These are phyloP conservation scores for Brachypalpus laphriformis DNA, from an alignment of 2,888 invertebrate genomes.

Conservation along the genomic window DNA sequence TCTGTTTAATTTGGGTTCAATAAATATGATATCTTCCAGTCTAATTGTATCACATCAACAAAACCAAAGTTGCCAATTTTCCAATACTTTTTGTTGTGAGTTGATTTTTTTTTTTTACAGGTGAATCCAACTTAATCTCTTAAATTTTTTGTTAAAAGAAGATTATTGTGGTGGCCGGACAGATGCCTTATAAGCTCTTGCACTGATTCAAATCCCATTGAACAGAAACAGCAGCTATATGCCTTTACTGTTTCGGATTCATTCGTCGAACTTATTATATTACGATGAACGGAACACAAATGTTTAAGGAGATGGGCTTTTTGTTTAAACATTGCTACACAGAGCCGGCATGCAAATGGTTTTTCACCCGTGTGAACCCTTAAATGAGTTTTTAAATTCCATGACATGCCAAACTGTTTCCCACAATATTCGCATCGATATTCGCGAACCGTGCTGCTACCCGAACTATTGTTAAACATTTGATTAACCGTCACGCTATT, in stretches of 20 bases:
- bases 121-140: constrained; percentile 85
- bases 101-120: constrained; percentile 37
- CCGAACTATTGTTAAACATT: constrained; percentile 60
- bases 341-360: constrained; percentile 93
- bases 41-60: constrained; percentile 69
- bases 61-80: constrained; percentile 70
- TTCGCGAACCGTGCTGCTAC: constrained; percentile 88
- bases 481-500: constrained; percentile 59
- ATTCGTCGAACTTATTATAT: constrained; percentile 88
- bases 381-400: constrained; percentile 95
- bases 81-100: constrained; percentile 62
- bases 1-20: constrained; percentile 61
- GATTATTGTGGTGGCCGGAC: constrained; percentile 94
- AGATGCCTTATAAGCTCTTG: constrained; percentile 94
- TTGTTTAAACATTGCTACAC: constrained; percentile 96
- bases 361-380: constrained; percentile 95
- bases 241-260: constrained; percentile 90
- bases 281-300: constrained; percentile 94
- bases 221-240: constrained; percentile 95
- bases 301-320: constrained; percentile 94
- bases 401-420: constrained; percentile 96
- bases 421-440: constrained; percentile 95
- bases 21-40: constrained; percentile 67
- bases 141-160: constrained; percentile 93
- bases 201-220: constrained; percentile 92